A percentile compares a stretch with the other conserved stretches of the same genome.
phyloP scores from a whole-genome alignment of 35 echinoderm and acorn worm species.

The Heliocidaris tuberculata region DNA sequence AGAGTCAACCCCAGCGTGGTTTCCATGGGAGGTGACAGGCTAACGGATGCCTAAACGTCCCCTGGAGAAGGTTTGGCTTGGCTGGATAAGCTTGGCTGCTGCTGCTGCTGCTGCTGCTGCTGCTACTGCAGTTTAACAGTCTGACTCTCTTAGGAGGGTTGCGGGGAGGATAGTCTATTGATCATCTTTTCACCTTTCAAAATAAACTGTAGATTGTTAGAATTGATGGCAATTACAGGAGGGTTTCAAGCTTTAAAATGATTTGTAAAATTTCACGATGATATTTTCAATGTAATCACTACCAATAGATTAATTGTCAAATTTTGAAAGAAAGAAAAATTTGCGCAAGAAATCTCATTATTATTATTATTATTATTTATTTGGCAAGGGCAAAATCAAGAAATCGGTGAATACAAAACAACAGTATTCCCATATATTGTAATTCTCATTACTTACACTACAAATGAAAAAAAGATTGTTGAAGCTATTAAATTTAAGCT shows the following conservation, averaged over 20 bases:
- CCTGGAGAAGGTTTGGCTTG: not conserved
- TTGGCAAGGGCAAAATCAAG: no score
- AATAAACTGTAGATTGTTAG: not conserved
- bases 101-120: not conserved
- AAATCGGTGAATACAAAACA: no score
- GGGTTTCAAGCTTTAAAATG: not conserved
- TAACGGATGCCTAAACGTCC: slow-evolving; percentile 1
- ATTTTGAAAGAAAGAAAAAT: no score
- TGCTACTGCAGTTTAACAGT: not conserved
- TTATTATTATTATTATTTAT: no score
- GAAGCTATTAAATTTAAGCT: no score
- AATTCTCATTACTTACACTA: no score
- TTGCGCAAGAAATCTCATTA: no score
- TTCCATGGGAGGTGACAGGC: not conserved
- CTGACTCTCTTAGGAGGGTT: not conserved
- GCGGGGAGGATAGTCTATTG: not conserved
- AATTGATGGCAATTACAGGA: not conserved
- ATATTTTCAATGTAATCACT: no score
- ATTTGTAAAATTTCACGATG: not conserved
- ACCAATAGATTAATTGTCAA: no score
- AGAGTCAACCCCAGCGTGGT: not conserved
- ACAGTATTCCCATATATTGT: no score
- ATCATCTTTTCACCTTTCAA: not conserved
- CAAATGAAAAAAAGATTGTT: no score
- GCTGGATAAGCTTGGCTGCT: not conserved